Evolutionary conservation across 1,140 invertebrate genomes (phyloP), one percentile per base, ranked within the genome.

Genomic region (Pteromalus puparum): DNA sequence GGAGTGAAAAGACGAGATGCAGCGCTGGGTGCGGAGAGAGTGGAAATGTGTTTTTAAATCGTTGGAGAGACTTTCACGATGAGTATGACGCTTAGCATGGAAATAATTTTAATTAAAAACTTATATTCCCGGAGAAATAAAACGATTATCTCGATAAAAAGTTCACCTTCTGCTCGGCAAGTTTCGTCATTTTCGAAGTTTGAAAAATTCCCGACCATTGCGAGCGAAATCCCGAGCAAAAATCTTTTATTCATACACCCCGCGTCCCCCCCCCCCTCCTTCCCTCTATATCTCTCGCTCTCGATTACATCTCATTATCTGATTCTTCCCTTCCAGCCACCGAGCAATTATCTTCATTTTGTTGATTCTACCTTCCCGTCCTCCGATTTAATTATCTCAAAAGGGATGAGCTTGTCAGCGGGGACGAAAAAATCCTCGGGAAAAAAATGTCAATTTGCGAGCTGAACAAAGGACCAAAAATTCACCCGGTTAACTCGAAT

Each of bases 301-400:
- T 53, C 74, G 46, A 53, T 53, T 76, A 76, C 74, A 48, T 46
- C 74, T 76, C n/a, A 48, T 76, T 76, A 78, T 30, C 48, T n/a
- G 53, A 78, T 78, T 78, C 53, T 67, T 78, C 34, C 53, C 1
- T 78, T 38, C 18, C 10, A 78, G 9, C 53, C 21, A 9, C 13
- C 30, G 15, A 61, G 53, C 53, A 65, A 78, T 78, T 78, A 78
- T 67, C 76, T 67, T 78, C 53, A 67, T 78, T 67, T 38, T 61
- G 76, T 78, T 78, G 53, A 67, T 78, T 78, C 76, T 34, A 6
- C 30, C 26, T 78, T 67, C 18, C 48, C 13, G 26, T 53, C 28
- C 1, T 13, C 26, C 24, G 28, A 78, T 28, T 78, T 78, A 78
- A 78, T 78, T 67, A 78, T 65, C 15, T 24, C 9, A 67, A 78